phyloP scores from a whole-genome alignment of 2,888 invertebrate species.

The Torymus aiolomorphi region DNA sequence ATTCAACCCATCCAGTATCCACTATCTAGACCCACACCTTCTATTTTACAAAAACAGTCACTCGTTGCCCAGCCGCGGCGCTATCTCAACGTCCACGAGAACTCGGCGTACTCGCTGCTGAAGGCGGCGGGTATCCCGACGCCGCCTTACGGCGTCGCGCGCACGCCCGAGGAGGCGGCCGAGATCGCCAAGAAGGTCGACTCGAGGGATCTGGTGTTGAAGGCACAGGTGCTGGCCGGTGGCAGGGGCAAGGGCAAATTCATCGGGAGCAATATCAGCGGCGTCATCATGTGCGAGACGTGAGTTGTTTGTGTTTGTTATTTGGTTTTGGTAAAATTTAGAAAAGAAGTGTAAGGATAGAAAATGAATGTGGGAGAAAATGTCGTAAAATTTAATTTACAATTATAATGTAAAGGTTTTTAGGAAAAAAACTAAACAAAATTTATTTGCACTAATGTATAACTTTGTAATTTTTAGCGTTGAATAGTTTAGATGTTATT shows the following conservation, averaged over 20 bases:
- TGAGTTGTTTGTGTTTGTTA: conserved; percentile 74
- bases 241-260: conserved; percentile 93
- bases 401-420: no score
- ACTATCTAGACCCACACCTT: no score
- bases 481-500: no score
- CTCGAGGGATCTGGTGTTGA: conserved; percentile 87
- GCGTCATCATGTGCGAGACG: conserved; percentile 91
- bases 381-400: no score
- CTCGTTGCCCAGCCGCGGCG: conserved; percentile 71
- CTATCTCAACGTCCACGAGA: conserved; percentile 93
- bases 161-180: conserved; percentile 85
- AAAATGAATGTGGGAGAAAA: no score
- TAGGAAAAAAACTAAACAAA: no score
- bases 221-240: conserved; percentile 93
- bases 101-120: conserved; percentile 90
- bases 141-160: conserved; percentile 91
- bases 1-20: no score
- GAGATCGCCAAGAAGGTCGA: conserved; percentile 85
- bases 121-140: conserved; percentile 89
- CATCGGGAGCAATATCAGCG: conserved; percentile 94
- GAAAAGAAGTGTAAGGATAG: no score
- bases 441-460: no score
- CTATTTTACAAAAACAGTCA: no score
- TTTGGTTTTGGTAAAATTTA: no score
- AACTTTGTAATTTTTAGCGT: no score